These are phyloP conservation scores for Anthrax anthrax DNA, from an alignment of 2,888 invertebrate species.

Conservation along the genomic window DNA sequence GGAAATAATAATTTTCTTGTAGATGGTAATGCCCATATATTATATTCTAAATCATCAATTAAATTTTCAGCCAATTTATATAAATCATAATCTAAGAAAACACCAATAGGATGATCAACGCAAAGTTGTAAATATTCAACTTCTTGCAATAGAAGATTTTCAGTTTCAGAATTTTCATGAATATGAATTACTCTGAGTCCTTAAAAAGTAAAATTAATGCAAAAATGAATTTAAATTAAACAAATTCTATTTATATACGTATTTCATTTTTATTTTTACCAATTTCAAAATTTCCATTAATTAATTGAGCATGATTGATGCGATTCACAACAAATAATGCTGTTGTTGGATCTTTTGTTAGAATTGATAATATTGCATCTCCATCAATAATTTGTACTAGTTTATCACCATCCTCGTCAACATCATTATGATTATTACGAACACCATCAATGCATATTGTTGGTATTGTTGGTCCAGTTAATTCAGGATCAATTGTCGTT, in stretches of 20 bases:
- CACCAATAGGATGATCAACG: constrained; percentile 27
- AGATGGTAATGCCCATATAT: constrained; percentile 32
- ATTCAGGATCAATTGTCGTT: constrained; percentile 10
- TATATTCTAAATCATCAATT: constrained; percentile 28
- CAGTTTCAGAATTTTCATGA: constrained; percentile 19
- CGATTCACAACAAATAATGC: constrained; percentile 31
- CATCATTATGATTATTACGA: constrained; percentile 8
- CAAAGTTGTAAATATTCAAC: constrained; percentile 31
- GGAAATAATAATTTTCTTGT: constrained; percentile 24
- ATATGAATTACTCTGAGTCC: constrained; percentile 28
- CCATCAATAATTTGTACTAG: constrained; percentile 28
- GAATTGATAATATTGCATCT: constrained; percentile 27
- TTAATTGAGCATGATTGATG: constrained; percentile 28
- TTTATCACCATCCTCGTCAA: constrained; percentile 13
- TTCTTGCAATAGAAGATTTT: constrained; percentile 29
- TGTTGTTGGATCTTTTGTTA: constrained; percentile 28
- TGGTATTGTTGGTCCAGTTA: constrained; percentile 18
- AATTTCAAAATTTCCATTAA: constrained; percentile 29
- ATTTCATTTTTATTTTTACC: constrained; percentile 15
- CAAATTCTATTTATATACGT: background rate
- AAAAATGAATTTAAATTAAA: background rate
- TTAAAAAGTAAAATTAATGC: constrained; percentile 8
- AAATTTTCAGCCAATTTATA: constrained; percentile 22
- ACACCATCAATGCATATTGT: constrained; percentile 28
- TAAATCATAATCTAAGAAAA: constrained; percentile 27